Evolutionary conservation across 2,113 vertebrate species (phyloP), one percentile per base, ranked within the genome.

Genomic region (Rhabdomys dilectus): DNA sequence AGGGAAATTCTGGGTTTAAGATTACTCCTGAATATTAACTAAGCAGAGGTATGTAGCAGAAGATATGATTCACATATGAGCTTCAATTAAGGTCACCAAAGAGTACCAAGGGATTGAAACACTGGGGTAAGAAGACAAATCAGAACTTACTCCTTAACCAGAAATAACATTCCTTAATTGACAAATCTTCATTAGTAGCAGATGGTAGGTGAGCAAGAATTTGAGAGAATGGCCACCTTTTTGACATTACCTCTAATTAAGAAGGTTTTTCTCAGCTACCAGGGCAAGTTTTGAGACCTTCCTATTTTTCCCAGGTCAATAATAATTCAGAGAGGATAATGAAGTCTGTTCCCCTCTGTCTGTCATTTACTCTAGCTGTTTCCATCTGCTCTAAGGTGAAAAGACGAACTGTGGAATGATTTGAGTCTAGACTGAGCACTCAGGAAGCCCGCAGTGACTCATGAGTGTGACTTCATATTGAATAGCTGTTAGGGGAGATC

Each of bases 261-360:
- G 90, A 95, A 97, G 76, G 21, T 48, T 95, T 94, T 93, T 93
- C 88, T 95, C 45, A 80, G 88, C 96, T 97, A 95, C 88, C 93
- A 97, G 90, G 90, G 94, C 64, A 97, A 96, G 93, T 81, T 97
- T 89, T 72, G 88, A 97, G 93, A 94, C 94, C 90, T 93, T 87
- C 89, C 73, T 86, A 91, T 95, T 97, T 97, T 96, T 90, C 94
- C 94, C 97, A 97, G 93, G 89, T 97, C 93, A 93, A 10, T 95
- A 97, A 97, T 96, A 97, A 96, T 94, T 95, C 70, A 90, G 84
- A 97, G 88, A 94, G 64, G 87, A 13, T 96, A 97, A 97, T 96
- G 94, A 96, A 96, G 45, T 86, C 96, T 96, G 89, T 81, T 94
- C 19, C 34, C 94, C 93, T 98, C 95, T 97, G 94, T 94, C 96